Percentiles rank a stretch among this genome's conserved stretches.
Conservation (phyloP, 2,797 vertebrate genomes). For the Odontamblyopus rebecca region DNA sequence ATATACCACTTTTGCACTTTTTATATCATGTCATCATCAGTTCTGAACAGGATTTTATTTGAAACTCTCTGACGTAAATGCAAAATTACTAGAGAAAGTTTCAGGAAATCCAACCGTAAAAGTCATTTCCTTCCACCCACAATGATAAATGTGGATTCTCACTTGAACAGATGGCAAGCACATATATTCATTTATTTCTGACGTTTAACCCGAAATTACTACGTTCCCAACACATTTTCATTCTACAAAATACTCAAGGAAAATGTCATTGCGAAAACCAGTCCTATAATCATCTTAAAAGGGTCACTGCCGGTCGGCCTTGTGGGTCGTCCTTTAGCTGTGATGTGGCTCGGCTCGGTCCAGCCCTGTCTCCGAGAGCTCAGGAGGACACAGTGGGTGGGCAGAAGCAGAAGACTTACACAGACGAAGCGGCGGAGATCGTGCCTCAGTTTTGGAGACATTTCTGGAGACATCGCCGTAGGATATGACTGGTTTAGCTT, state of each 20-base stretch:
- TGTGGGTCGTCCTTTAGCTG: neutral
- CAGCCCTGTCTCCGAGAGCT: neutral
- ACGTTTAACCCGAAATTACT: no score
- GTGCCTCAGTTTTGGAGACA: conserved; percentile 19
- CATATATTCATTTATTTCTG: no score
- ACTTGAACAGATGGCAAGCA: no score
- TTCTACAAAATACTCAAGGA: no score
- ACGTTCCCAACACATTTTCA: no score
- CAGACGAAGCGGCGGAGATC: conserved; percentile 9
- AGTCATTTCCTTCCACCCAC: neutral
- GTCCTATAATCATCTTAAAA: neutral
- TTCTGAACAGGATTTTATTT: no score
- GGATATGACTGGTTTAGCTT: no score
- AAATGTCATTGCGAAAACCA: no score
- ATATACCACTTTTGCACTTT: no score
- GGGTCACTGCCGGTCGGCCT: neutral
- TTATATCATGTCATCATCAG: no score
- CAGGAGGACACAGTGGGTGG: neutral
- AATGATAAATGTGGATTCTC: neutral
- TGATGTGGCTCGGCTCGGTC: neutral
- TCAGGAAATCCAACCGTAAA: neutral
- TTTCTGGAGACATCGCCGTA: no score
- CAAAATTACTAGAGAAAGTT: neutral
- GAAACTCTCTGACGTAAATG: no score
- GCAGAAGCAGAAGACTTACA: neutral